Evolutionary conservation across 30 jellyfish, hydroid and myxozoan genomes (phyloP), one percentile per base, ranked within the genome.

Genomic region (Turritopsis dohrnii): DNA sequence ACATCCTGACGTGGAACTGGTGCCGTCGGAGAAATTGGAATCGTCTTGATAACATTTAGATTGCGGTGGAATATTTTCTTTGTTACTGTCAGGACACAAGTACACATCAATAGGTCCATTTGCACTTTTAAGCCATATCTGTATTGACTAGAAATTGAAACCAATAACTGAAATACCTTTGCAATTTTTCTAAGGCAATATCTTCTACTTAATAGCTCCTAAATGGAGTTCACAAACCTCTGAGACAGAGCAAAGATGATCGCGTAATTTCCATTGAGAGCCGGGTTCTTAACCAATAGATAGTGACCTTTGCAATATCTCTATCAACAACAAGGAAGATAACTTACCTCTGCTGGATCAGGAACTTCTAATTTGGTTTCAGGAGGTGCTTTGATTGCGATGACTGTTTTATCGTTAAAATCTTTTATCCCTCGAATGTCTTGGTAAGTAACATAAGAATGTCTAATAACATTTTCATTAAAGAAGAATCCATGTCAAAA

Each of bases 321-420:
- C 60, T 5, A 41, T 41, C 9, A 41, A 41, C 5, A 41, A 41
- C 5, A 3, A 41, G 13, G 13, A 41, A 41, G 13, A 31, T 28
- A n/a, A 72, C 90, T 72, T 54, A 93, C 98, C 80, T 93, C 96
- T 25, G 84, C 88, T 1, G 96, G 98, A 53, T 82, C 94, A 72
- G 98, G 98, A 29, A 93, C 98, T 83, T 93, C 98, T 41, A 93
- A 92, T 30, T 88, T 83, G 5, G 98, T 93, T 66, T 93, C 98
- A 0, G 98, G 98, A 21, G 98, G 98, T 28, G 98, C 98, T 76
- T 93, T 93, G 18, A 93, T 89, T 7, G 98, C 98, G 60, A 93
- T 93, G 1, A 93, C 96, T 23, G 98, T 93, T 76, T 90, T 85
- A 1, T 89, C 96, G 88, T 93, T 88, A 72, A 88, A 93, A 54